Conservation (phyloP, 2,113 vertebrate genomes). For the Tragelaphus strepsiceros region DNA sequence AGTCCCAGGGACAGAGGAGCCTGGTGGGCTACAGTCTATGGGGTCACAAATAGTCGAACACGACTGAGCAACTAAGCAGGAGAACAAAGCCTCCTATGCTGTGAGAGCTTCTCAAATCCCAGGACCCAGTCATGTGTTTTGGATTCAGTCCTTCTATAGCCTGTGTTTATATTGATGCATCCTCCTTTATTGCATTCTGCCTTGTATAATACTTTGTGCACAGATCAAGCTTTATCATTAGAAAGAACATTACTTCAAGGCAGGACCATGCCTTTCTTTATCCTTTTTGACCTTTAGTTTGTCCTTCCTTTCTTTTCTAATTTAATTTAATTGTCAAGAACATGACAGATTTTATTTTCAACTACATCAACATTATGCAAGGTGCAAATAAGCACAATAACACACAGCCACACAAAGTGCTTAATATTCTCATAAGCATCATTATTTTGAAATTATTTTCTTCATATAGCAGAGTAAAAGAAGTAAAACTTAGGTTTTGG, state of each 20-base stretch:
- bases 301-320: not conserved
- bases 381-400: not conserved
- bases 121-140: not conserved
- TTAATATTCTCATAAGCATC: not conserved
- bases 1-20: not conserved
- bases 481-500: not conserved
- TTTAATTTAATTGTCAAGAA: not conserved
- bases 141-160: not conserved
- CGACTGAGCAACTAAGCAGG: not conserved
- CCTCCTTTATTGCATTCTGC: rapidly evolving
- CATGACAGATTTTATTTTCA: not conserved
- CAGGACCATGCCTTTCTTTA: not conserved
- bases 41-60: not conserved
- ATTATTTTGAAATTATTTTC: not conserved
- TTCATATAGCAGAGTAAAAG: not conserved
- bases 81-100: not conserved
- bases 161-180: not conserved
- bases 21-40: not conserved
- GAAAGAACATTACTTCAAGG: not conserved
- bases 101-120: not conserved
- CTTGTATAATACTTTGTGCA: not conserved
- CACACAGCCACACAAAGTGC: not conserved
- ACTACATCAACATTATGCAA: not conserved
- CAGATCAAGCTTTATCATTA: not conserved
- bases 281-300: not conserved